Evolutionary conservation across 2,888 invertebrate genomes (phyloP), one percentile per base, ranked within the genome.

Genomic region (Poecilus cupreus): DNA sequence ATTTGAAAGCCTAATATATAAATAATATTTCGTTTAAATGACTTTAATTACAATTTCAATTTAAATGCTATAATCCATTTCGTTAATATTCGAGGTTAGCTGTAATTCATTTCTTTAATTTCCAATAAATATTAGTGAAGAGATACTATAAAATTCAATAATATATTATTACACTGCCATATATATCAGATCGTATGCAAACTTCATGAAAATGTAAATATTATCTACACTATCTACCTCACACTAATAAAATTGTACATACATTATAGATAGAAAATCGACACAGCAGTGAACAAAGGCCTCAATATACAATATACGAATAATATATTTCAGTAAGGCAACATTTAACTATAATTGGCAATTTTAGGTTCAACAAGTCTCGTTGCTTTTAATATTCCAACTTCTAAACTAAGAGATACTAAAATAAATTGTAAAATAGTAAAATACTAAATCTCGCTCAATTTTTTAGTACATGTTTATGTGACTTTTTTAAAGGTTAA

Each of bases 311-410:
- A 57, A 57, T 57, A 22, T 24, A 24, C 24, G 24, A 24, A 57
- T 32, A 68, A 68, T 32, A 68, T 68, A 68, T 51, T 51, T 68
- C 32, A 68, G 18, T 68, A 68, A 68, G 64, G 64, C 64, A 68
- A 68, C 64, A 68, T 68, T 60, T 18, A 68, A 60, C 60, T n/a
- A n/a, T 24, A 60, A 60, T 51, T 24, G 26, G 60, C 26, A 60
- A 60, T 60, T 54, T 54, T 54, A 22, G 11, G 22, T 54, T 54
- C 20, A 54, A 10, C 22, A 22, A 18, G 13, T 49, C 20, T 54
- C 16, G 8, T 54, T 54, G n/a, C n/a, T n/a, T n/a, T n/a, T n/a
- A n/a, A n/a, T n/a, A n/a, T n/a, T n/a, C n/a, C n/a, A n/a, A n/a
- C n/a, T n/a, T n/a, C n/a, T n/a, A n/a, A n/a, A n/a, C n/a, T n/a